Base-by-base conservation (phyloP, 1,140 invertebrate genomes). In the Gryllus bimaculatus region DNA sequence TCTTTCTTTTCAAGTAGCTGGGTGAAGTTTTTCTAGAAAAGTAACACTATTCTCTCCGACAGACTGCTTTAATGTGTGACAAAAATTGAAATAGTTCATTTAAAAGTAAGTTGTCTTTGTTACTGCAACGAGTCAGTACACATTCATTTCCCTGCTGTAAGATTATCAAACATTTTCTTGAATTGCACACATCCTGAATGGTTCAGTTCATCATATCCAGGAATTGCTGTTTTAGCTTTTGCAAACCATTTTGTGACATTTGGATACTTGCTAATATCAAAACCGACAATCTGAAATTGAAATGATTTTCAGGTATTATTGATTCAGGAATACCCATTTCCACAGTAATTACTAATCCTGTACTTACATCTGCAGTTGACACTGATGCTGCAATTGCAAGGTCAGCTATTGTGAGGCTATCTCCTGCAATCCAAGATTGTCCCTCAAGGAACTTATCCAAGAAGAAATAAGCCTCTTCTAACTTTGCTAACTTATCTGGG, bases 341-440 rank as follows among this genome's bases (percentile, higher is more conserved):
- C 8, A 10, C 66, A 79, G 3, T 12, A 78, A 18, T 0, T 39
- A 79, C 79, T 1, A 48, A 80, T 8, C 5, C 18, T 49, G n/a
- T 47, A 77, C 54, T 82, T 83, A 87, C 90, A 86, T 95, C 90
- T 80, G 89, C 88, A 77, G 90, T 92, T 47, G 92, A 90, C 15
- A 93, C 86, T 3, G 87, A 86, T 10, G 90, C 87, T 12, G 90
- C 84, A 49, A 93, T 81, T 20, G 88, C 83, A 18, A 93, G 85
- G 83, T 94, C 94, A 8, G 94, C 94, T 12, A 95, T 84, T 26
- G 93, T 95, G 15, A 95, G 84, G 21, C 87, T 88, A 79, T 90
- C 86, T 13, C 92, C 92, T 13, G 85, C 80, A 0, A 81, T 81
- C 78, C 85, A 88, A 81, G 85, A 85, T 48, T 85, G 83, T 7